A percentile compares a stretch with the other conserved stretches of the same genome.
phyloP scores from a whole-genome alignment of 2,113 vertebrate genomes.

The Abramis brama region DNA sequence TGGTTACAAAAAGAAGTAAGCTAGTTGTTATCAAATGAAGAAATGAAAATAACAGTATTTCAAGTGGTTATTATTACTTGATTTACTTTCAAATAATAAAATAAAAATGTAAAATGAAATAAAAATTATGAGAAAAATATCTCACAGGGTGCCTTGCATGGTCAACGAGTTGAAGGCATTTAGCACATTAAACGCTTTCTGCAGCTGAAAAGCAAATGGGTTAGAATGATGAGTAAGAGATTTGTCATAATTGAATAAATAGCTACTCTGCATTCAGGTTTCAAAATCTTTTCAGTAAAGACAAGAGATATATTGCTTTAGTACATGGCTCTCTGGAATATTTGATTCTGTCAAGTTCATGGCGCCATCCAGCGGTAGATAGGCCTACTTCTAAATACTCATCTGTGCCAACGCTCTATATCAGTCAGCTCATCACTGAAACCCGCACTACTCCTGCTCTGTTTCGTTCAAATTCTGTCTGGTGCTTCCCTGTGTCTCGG shows the following conservation, averaged over 20 bases:
- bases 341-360: not conserved
- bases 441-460: not conserved
- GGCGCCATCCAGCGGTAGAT: not conserved
- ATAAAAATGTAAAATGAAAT: not conserved
- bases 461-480: not conserved
- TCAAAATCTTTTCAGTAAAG: not conserved
- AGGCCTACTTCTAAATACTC: too few relatives aligned
- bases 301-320: not conserved
- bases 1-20: not conserved
- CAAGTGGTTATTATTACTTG: not conserved
- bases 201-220: slow-evolving; percentile 55
- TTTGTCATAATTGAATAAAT: not conserved
- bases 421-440: too few relatives aligned
- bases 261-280: not conserved
- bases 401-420: too few relatives aligned
- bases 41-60: not conserved
- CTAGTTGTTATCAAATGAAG: not conserved
- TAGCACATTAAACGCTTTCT: rapidly evolving
- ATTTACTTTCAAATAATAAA: not conserved
- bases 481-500: not conserved
- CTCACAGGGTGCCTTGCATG: slow-evolving; percentile 37
- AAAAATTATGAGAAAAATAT: not conserved
- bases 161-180: slow-evolving; percentile 60
- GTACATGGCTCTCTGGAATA: not conserved
- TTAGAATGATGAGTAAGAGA: not conserved